phyloP scores from a whole-genome alignment of 2,113 vertebrate genomes.

The Neomonachus schauinslandi region DNA sequence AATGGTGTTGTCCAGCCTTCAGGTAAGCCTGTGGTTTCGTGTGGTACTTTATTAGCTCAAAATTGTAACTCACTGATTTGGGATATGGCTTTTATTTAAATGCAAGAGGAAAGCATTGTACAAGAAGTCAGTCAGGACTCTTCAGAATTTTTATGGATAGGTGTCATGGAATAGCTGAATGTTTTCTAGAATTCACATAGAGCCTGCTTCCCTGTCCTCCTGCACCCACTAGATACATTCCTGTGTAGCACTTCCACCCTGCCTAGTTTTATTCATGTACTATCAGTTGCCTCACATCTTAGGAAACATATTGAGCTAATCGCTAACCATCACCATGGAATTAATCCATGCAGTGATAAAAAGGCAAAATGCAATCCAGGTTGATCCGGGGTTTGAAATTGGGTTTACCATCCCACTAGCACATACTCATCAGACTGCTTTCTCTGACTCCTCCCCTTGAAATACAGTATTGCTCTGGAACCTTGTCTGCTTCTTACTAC shows the following conservation, averaged over 20 bases:
- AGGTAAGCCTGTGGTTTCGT: slow-evolving; percentile 84
- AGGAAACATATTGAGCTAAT: background rate
- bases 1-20: slow-evolving; percentile 92
- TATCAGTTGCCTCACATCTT: slow-evolving; percentile 14
- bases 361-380: background rate
- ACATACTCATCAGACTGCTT: background rate
- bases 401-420: background rate
- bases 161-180: background rate
- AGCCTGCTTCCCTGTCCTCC: background rate
- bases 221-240: background rate
- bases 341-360: background rate
- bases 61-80: background rate
- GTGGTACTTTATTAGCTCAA: background rate
- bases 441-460: background rate
- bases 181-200: background rate
- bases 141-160: slow-evolving; percentile 1
- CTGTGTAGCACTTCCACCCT: background rate
- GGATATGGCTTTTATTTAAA: background rate
- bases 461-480: background rate
- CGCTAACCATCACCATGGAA: background rate
- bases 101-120: background rate
- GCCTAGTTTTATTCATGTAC: background rate
- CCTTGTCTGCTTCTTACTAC: background rate
- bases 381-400: background rate
- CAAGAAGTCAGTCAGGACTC: background rate